Percentiles rank a stretch among this genome's conserved stretches.
These are phyloP conservation scores for Cossypha niveicapilla DNA, from an alignment of 2,797 vertebrate genomes.

Conservation along the genomic window DNA sequence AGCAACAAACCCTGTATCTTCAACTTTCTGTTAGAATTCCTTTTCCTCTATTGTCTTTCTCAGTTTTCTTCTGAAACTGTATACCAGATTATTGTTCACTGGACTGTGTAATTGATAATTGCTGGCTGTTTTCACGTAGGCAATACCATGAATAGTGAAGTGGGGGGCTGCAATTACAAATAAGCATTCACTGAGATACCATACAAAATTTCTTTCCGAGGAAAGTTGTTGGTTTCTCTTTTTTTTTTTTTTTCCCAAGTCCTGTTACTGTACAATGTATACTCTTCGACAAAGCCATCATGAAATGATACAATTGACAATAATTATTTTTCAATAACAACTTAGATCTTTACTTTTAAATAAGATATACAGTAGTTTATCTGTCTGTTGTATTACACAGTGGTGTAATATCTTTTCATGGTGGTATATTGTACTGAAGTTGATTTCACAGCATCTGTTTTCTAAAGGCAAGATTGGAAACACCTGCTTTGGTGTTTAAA, in stretches of 20 bases:
- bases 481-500: conserved; percentile 12
- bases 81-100: neutral
- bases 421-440: neutral
- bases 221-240: neutral
- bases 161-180: neutral
- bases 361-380: neutral
- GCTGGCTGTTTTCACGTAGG: neutral
- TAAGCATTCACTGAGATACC: neutral
- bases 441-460: conserved; percentile 1
- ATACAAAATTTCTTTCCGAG: neutral
- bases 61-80: neutral
- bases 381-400: neutral
- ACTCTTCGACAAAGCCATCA: neutral
- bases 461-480: neutral
- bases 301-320: neutral
- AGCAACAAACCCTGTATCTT: neutral
- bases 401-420: neutral
- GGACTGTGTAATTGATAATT: fast-evolving
- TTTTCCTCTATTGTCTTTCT: neutral
- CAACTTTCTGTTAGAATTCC: neutral
- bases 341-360: neutral
- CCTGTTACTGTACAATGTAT: neutral
- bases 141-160: neutral
- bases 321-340: neutral
- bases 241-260: too few relatives aligned